A percentile compares a stretch with the other conserved stretches of the same genome.
Evolutionary conservation across 2,797 vertebrate species (phyloP).

Genomic region (Rhinoraja longicauda): DNA sequence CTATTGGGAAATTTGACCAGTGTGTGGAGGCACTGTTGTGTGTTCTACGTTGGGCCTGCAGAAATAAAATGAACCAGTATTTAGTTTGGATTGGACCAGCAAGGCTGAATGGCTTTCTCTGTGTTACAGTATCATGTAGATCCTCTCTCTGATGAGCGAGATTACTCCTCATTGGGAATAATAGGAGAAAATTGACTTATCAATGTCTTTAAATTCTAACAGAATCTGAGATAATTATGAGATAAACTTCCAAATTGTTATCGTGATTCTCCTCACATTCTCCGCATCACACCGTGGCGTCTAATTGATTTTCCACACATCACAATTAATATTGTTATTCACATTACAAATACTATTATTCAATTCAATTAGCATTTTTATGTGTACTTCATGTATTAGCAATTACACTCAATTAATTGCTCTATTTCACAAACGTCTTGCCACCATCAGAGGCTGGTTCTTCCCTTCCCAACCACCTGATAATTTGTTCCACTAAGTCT

Average conservation of each 20-base stretch:
- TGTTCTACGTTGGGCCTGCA: no score
- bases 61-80: no score
- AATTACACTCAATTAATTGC: slow-evolving; percentile 5
- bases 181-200: not conserved
- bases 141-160: not conserved
- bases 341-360: not conserved
- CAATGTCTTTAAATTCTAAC: not conserved
- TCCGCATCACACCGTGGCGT: not conserved
- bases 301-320: not conserved
- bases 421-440: not conserved
- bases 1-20: no score
- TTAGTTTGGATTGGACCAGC: no score
- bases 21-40: no score
- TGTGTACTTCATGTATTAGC: not conserved
- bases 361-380: slow-evolving; percentile 17
- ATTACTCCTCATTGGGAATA: not conserved
- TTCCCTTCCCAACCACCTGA: not conserved
- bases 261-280: not conserved
- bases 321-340: not conserved
- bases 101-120: no score
- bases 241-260: not conserved
- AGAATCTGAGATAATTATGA: not conserved
- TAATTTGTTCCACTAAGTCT: not conserved
- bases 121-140: not conserved
- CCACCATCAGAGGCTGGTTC: not conserved